Evolutionary conservation across 2,797 vertebrate genomes (phyloP).

Genomic region (Knipowitschia caucasica): DNA sequence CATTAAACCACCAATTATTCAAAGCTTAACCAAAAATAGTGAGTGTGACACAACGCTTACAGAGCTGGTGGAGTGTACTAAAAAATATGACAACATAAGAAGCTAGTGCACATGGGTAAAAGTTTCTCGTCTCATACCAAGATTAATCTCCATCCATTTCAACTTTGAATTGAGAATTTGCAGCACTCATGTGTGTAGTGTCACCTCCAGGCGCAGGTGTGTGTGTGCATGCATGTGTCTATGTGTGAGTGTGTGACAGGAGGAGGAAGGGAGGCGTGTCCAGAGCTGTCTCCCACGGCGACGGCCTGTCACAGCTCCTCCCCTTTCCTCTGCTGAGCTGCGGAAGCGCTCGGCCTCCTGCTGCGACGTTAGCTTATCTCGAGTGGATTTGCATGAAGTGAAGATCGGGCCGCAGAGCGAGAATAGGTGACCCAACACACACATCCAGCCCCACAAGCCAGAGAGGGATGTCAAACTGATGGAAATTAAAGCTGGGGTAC

Average conservation of each 20-base stretch:
- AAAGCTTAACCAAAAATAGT: too few relatives aligned
- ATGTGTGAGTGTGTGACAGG: too few relatives aligned
- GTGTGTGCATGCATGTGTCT: too few relatives aligned
- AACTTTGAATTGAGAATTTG: background rate
- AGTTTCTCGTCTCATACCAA: background rate
- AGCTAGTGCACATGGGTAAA: background rate
- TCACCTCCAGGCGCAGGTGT: background rate
- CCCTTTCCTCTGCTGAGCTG: conserved; percentile 27
- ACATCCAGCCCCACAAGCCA: too few relatives aligned
- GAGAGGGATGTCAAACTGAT: too few relatives aligned
- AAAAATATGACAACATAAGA: background rate
- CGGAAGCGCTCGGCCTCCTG: conserved; percentile 55
- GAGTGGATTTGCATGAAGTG: background rate
- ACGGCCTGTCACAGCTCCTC: conserved; percentile 28
- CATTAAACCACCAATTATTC: too few relatives aligned
- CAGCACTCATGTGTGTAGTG: background rate
- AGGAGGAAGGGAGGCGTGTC: conserved; percentile 31
- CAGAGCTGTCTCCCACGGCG: conserved; percentile 31
- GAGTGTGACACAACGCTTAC: too few relatives aligned
- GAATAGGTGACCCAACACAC: too few relatives aligned
- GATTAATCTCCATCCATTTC: background rate
- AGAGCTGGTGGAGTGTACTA: too few relatives aligned
- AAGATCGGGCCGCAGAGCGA: too few relatives aligned
- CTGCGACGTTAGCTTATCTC: conserved; percentile 35
- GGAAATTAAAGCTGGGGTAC: too few relatives aligned